Conservation (phyloP, 1,140 invertebrate species). For the Lanistes nyassanus region DNA sequence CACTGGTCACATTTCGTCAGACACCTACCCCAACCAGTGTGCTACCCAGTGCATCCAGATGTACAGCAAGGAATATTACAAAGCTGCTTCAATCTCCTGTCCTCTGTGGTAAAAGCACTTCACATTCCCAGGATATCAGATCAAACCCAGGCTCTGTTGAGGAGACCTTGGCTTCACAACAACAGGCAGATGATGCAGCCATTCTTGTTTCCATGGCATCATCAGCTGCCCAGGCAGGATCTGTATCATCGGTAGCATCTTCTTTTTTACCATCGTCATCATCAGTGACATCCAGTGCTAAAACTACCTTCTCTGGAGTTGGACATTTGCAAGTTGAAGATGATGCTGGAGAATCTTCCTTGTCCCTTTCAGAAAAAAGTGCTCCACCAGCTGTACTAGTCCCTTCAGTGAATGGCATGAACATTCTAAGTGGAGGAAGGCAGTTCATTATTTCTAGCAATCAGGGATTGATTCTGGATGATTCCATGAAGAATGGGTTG, state of each 20-base stretch:
- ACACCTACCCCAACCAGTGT: background rate
- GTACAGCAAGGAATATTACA: slow-evolving; percentile 27
- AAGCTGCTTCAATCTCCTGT: slow-evolving; percentile 27
- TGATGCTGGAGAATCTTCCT: background rate
- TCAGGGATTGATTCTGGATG: slow-evolving; percentile 9
- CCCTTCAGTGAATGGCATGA: slow-evolving; percentile 9
- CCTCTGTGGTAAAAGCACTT: background rate
- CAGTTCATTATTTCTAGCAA: slow-evolving; percentile 17
- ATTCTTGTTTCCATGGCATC: slow-evolving; percentile 7
- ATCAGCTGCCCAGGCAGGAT: background rate
- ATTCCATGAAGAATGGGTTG: background rate
- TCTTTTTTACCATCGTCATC: slow-evolving; percentile 15
- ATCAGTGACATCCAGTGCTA: background rate
- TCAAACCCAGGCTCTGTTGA: background rate
- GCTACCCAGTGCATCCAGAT: slow-evolving; percentile 16
- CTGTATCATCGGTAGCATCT: slow-evolving; percentile 1
- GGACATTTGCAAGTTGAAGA: background rate
- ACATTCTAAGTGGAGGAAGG: background rate
- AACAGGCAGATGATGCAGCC: background rate
- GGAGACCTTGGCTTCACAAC: background rate
- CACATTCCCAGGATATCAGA: background rate
- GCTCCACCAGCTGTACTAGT: background rate
- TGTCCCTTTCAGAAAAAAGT: background rate
- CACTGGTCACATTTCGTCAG: slow-evolving; percentile 20
- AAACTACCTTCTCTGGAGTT: background rate